Conservation (phyloP, 1,140 invertebrate genomes). For the Hypsibius dujardini region DNA sequence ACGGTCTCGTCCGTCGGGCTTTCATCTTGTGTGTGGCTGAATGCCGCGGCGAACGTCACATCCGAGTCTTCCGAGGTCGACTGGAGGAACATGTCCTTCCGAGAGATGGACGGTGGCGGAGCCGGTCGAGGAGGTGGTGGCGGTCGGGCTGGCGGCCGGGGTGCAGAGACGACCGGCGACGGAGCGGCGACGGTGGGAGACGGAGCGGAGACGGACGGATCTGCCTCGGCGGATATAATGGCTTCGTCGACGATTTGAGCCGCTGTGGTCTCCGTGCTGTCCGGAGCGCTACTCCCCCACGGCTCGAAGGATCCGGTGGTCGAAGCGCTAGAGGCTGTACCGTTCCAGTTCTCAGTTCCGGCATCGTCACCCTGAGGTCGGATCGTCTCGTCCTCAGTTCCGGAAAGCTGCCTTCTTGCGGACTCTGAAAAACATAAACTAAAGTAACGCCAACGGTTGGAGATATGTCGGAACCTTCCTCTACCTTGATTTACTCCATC, state of each 20-base stretch:
- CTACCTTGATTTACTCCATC: neutral
- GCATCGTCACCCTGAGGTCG: neutral
- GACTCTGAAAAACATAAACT: too few relatives aligned
- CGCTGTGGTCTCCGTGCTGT: neutral
- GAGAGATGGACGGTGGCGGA: neutral
- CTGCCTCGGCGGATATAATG: neutral
- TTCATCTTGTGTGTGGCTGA: conserved; percentile 8
- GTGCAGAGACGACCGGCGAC: neutral
- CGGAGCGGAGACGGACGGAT: too few relatives aligned
- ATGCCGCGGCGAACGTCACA: conserved; percentile 5
- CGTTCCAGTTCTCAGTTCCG: neutral
- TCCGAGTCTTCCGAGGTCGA: conserved; percentile 13
- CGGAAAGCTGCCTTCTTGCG: too few relatives aligned
- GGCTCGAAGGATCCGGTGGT: neutral
- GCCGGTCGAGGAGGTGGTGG: neutral
- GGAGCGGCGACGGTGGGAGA: too few relatives aligned
- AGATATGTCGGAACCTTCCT: neutral
- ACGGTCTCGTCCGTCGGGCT: neutral
- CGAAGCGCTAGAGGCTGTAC: neutral
- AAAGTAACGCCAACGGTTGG: too few relatives aligned
- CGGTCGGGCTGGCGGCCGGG: neutral
- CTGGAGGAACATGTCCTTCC: conserved; percentile 13
- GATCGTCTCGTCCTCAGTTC: neutral
- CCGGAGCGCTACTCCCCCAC: neutral
- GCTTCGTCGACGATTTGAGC: neutral